phyloP scores from a whole-genome alignment of 1,140 invertebrate species.

The Eciton burchellii region DNA sequence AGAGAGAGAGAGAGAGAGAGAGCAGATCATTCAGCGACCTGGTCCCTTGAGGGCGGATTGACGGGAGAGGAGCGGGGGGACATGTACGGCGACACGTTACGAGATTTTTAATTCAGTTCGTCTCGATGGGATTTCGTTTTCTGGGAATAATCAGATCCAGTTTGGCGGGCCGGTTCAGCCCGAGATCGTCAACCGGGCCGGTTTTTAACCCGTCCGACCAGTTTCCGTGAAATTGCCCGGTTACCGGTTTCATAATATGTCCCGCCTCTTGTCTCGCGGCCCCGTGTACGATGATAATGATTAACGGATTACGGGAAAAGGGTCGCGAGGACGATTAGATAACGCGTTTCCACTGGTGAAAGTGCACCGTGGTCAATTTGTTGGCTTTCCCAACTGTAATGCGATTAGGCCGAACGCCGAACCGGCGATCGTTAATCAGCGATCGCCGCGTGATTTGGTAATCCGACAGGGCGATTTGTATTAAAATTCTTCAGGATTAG shows the following conservation, averaged over 20 bases:
- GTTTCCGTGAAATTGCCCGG: constrained; percentile 74
- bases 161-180: constrained; percentile 66
- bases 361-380: constrained; percentile 47
- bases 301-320: constrained; percentile 65
- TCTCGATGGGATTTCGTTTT: constrained; percentile 65
- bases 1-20: too few species aligned
- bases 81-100: constrained; percentile 1
- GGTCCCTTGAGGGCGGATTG: not conserved
- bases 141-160: constrained; percentile 67
- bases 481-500: constrained; percentile 67
- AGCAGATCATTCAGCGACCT: too few species aligned
- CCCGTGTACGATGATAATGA: constrained; percentile 72
- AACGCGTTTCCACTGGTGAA: constrained; percentile 49
- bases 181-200: constrained; percentile 68
- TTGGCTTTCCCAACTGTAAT: constrained; percentile 54
- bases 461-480: constrained; percentile 62
- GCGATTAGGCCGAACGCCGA: constrained; percentile 17
- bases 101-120: constrained; percentile 70
- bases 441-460: too few species aligned
- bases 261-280: constrained; percentile 65
- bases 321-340: constrained; percentile 42
- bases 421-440: constrained; percentile 58
- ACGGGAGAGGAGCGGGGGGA: not conserved
- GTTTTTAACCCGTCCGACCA: constrained; percentile 74
- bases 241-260: constrained; percentile 75